Evolutionary conservation across 2,797 vertebrate genomes (phyloP).

Genomic region (Lithobates sylvaticus): DNA sequence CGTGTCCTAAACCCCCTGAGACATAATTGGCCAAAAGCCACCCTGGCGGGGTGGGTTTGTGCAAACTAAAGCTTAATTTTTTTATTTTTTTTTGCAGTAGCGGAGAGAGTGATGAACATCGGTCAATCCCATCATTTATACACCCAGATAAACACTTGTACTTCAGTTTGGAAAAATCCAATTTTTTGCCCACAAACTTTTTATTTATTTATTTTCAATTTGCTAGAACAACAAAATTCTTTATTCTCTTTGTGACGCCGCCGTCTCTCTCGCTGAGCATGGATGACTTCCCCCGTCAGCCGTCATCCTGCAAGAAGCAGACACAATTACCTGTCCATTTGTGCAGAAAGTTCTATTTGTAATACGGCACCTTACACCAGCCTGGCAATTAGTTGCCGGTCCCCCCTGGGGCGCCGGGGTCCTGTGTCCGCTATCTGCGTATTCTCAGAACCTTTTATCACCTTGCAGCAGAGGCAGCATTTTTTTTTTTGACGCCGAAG

Average conservation of each 20-base stretch:
- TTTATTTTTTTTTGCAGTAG: too few relatives aligned
- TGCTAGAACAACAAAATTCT: neutral
- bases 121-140: too few relatives aligned
- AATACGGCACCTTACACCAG: neutral
- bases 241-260: neutral
- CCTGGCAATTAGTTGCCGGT: slow-evolving; percentile 30
- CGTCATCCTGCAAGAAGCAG: slow-evolving; percentile 27
- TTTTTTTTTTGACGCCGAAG: neutral
- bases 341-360: slow-evolving; percentile 43
- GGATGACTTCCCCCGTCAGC: slow-evolving; percentile 1
- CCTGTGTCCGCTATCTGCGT: neutral
- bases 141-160: neutral
- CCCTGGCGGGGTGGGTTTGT: too few relatives aligned
- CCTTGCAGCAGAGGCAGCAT: slow-evolving; percentile 38
- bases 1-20: too few relatives aligned
- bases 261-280: neutral
- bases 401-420: neutral
- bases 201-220: neutral
- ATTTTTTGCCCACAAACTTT: neutral
- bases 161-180: neutral
- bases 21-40: too few relatives aligned
- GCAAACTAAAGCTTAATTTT: too few relatives aligned
- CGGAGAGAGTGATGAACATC: too few relatives aligned
- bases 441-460: slow-evolving; percentile 40
- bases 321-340: slow-evolving; percentile 29